These are phyloP conservation scores for Diarsia dahlii DNA, from an alignment of 2,888 invertebrate genomes.

Conservation along the genomic window DNA sequence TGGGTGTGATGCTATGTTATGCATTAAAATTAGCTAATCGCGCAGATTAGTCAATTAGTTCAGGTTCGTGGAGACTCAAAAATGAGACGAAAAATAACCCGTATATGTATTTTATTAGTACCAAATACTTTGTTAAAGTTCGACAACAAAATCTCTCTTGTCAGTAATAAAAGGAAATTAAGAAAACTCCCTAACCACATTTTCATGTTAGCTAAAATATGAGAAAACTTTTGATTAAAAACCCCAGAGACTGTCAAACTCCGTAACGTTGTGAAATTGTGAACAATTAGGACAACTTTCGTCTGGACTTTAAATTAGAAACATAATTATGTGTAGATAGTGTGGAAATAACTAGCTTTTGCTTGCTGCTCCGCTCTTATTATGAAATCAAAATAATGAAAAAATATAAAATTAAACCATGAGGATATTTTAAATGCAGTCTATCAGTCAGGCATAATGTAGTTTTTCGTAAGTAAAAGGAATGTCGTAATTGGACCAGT, in stretches of 20 bases:
- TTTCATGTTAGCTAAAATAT: conserved; percentile 20
- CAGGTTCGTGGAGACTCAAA: background rate
- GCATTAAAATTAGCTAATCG: no score
- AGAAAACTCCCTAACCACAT: background rate
- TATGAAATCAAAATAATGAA: no score
- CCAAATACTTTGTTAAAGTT: background rate
- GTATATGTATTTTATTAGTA: background rate
- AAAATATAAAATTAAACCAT: no score
- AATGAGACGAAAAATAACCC: background rate
- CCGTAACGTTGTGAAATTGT: background rate
- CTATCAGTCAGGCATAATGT: no score
- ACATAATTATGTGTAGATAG: conserved; percentile 11
- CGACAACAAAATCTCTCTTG: background rate
- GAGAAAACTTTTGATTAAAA: conserved; percentile 36
- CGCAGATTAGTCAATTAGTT: background rate
- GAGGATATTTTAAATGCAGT: no score
- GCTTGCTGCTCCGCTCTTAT: no score
- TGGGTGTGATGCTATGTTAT: no score
- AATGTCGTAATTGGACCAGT: no score
- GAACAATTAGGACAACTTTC: conserved; percentile 19
- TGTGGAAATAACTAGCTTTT: background rate
- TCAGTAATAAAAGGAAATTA: conserved; percentile 25
- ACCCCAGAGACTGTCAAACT: conserved; percentile 31
- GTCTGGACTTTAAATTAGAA: conserved; percentile 27
- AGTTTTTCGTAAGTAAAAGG: no score